Evolutionary conservation across 1,140 invertebrate genomes (phyloP).

Genomic region (Drosophila guanche): DNA sequence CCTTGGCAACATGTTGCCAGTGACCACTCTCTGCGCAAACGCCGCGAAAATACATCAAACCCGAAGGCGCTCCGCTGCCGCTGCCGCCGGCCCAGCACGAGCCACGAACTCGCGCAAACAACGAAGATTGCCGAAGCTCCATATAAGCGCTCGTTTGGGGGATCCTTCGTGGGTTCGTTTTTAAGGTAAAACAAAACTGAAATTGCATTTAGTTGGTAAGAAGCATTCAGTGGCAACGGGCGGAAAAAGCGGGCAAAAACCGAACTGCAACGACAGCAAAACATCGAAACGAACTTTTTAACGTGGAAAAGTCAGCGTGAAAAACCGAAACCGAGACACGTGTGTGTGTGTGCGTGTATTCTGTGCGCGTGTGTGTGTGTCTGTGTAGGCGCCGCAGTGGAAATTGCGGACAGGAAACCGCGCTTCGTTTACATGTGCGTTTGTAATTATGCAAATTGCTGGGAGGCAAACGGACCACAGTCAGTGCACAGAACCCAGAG

Average conservation of each 20-base stretch:
- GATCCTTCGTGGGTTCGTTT: constrained; percentile 41
- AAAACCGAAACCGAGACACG: background rate
- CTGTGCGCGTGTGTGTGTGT: constrained; percentile 21
- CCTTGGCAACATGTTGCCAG: constrained; percentile 52
- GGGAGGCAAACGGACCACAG: constrained; percentile 11
- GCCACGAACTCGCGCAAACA: background rate
- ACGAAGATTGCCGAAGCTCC: constrained; percentile 13
- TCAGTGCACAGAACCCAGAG: no score
- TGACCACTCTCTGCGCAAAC: constrained; percentile 27
- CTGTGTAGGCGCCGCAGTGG: constrained; percentile 22
- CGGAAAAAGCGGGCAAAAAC: constrained; percentile 56
- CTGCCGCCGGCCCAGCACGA: no score
- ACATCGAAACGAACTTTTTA: background rate
- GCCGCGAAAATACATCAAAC: constrained; percentile 6
- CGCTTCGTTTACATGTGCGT: constrained; percentile 64
- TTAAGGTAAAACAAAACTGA: constrained; percentile 77
- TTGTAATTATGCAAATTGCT: constrained; percentile 77
- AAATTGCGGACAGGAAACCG: constrained; percentile 40
- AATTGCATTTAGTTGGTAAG: constrained; percentile 77
- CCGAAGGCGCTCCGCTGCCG: background rate
- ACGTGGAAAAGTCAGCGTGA: background rate
- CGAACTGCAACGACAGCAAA: constrained; percentile 12
- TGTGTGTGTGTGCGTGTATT: constrained; percentile 13
- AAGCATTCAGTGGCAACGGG: constrained; percentile 74
- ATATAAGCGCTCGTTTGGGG: constrained; percentile 10